These are phyloP conservation scores for Brachyalestes nurse DNA, from an alignment of 2,797 vertebrate species.

Conservation along the genomic window DNA sequence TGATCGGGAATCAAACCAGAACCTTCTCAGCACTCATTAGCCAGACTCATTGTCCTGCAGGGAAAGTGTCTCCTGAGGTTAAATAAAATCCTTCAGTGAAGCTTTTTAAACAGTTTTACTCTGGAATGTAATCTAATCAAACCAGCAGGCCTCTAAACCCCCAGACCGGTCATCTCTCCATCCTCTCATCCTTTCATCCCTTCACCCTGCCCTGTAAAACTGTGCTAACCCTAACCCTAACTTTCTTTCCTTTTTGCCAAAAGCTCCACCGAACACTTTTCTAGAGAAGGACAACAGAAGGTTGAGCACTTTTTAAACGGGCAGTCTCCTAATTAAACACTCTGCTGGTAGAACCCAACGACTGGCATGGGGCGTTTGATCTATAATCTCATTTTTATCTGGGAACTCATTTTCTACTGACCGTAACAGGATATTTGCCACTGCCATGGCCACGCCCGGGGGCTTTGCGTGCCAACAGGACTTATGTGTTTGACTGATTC, in stretches of 20 bases:
- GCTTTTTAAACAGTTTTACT: conserved; percentile 17
- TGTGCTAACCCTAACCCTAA: conserved; percentile 46
- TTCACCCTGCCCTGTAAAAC: conserved; percentile 41
- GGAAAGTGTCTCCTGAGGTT: conserved; percentile 15
- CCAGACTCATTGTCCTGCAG: neutral
- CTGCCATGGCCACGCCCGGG: neutral
- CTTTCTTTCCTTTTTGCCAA: neutral
- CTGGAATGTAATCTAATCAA: neutral
- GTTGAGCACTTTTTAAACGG: conserved; percentile 27
- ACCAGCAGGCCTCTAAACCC: conserved; percentile 1
- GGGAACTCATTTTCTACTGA: conserved; percentile 36
- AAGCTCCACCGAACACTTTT: neutral
- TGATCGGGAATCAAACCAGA: too few species aligned
- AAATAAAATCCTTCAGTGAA: conserved; percentile 16
- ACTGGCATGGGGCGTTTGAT: conserved; percentile 13
- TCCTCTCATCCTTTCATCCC: conserved; percentile 29
- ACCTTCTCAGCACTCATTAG: too few species aligned
- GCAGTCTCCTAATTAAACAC: conserved; percentile 32
- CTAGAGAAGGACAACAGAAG: conserved; percentile 31
- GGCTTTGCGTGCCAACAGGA: conserved; percentile 4
- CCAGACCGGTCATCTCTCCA: conserved; percentile 4
- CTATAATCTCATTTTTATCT: conserved; percentile 43
- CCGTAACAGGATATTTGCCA: conserved; percentile 29
- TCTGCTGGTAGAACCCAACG: neutral
- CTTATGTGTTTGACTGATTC: conserved; percentile 26